These are phyloP conservation scores for Hippoglossus stenolepis DNA, from an alignment of 2,113 vertebrate genomes.

Conservation along the genomic window DNA sequence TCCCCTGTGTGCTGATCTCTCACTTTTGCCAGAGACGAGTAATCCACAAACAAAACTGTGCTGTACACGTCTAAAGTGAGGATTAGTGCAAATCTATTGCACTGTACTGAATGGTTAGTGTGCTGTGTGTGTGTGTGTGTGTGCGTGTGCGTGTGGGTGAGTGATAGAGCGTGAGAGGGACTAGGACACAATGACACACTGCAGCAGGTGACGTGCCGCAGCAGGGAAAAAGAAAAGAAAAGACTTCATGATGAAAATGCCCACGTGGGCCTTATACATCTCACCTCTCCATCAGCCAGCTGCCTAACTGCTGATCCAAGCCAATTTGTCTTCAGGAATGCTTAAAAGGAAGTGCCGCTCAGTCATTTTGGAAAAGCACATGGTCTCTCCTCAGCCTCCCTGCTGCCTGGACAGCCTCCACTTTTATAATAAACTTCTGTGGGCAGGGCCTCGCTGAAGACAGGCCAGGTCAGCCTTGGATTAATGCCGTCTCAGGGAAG, in stretches of 20 bases:
- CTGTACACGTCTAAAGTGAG: slow-evolving; percentile 42
- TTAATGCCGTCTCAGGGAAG: slow-evolving; percentile 64
- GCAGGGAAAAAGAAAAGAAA: slow-evolving; percentile 50
- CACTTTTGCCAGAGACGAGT: slow-evolving; percentile 52
- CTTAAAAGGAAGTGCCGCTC: slow-evolving; percentile 64
- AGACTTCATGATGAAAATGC: slow-evolving; percentile 63
- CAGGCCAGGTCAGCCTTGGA: slow-evolving; percentile 64
- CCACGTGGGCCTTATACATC: slow-evolving; percentile 52
- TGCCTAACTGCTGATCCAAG: slow-evolving; percentile 69
- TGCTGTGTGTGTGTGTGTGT: neutral
- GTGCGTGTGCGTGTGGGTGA: slow-evolving; percentile 28
- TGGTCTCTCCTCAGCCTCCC: slow-evolving; percentile 33
- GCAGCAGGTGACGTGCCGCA: slow-evolving; percentile 53
- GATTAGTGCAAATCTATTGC: slow-evolving; percentile 55
- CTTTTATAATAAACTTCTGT: slow-evolving; percentile 60
- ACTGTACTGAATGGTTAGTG: slow-evolving; percentile 22
- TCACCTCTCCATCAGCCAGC: slow-evolving; percentile 70
- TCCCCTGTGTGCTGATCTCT: slow-evolving; percentile 57
- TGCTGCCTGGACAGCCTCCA: slow-evolving; percentile 35
- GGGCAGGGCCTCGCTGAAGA: slow-evolving; percentile 22
- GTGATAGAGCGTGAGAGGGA: slow-evolving; percentile 51
- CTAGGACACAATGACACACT: slow-evolving; percentile 60
- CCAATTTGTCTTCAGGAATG: slow-evolving; percentile 68
- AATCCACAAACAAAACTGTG: slow-evolving; percentile 60
- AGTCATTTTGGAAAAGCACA: slow-evolving; percentile 54